Percentiles rank a stretch among this genome's conserved stretches.
phyloP scores from a whole-genome alignment of 2,797 vertebrate species.

The Setipinna tenuifilis region DNA sequence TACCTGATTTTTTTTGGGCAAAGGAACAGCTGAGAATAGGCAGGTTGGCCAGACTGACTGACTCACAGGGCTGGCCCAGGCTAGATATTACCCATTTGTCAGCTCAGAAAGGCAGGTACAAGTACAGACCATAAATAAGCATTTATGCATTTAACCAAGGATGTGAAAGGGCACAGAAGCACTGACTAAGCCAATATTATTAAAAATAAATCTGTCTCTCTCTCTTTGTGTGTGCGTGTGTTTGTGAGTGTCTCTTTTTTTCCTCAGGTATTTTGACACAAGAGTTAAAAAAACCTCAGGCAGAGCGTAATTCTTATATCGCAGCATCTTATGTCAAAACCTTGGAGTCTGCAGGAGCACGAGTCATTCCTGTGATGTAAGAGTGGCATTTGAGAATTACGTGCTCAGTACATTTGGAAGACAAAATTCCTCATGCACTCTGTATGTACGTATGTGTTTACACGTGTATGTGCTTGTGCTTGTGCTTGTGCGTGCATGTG shows the following conservation, averaged over 20 bases:
- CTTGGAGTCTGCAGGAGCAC: background rate
- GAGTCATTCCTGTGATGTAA: conserved; percentile 8
- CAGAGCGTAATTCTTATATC: background rate
- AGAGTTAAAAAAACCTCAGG: background rate
- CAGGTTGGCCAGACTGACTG: no score
- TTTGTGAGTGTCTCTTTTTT: background rate
- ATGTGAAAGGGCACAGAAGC: no score
- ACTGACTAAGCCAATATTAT: background rate
- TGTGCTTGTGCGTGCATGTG: background rate
- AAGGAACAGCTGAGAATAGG: no score
- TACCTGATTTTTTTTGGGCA: no score
- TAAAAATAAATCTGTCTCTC: background rate
- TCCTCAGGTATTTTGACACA: background rate
- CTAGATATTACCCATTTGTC: no score
- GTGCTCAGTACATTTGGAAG: background rate
- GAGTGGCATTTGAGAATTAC: background rate
- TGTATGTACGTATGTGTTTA: background rate
- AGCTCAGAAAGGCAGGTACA: no score
- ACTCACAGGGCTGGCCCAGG: no score
- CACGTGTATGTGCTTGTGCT: no score
- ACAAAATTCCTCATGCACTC: background rate
- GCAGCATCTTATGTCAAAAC: conserved; percentile 18
- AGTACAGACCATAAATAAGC: no score
- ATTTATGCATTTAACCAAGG: no score
- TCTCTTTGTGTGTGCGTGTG: background rate